Conservation (phyloP, 2,113 vertebrate genomes). For the Nyctibius bracteatus region DNA sequence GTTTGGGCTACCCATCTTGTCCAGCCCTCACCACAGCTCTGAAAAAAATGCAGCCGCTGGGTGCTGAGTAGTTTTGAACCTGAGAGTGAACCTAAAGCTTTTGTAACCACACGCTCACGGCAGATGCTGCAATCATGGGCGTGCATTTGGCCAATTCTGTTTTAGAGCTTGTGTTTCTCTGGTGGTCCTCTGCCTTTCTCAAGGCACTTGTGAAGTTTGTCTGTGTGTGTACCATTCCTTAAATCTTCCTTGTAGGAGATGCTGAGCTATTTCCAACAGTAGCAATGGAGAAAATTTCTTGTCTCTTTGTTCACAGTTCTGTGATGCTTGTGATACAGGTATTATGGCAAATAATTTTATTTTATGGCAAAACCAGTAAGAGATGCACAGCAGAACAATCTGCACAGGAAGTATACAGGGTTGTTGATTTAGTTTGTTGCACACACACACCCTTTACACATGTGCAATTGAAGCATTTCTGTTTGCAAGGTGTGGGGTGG, state of each 20-base stretch:
- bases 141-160: neutral
- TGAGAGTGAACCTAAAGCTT: neutral
- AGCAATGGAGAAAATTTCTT: neutral
- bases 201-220: neutral
- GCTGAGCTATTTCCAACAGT: neutral
- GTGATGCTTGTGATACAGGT: neutral
- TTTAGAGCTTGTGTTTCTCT: accelerated
- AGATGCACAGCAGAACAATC: neutral
- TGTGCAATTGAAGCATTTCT: neutral
- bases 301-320: neutral
- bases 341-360: neutral
- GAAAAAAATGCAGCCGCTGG: neutral
- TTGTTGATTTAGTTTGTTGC: neutral
- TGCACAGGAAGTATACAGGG: neutral
- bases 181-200: neutral
- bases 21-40: neutral
- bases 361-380: neutral
- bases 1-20: accelerated
- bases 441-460: neutral
- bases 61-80: neutral
- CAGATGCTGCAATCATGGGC: neutral
- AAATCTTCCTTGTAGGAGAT: neutral
- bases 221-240: neutral
- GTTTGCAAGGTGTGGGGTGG: neutral
- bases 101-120: neutral